Base-by-base conservation (phyloP, 53 echinoderm and acorn worm genomes). In the Paelopatides confundens region DNA sequence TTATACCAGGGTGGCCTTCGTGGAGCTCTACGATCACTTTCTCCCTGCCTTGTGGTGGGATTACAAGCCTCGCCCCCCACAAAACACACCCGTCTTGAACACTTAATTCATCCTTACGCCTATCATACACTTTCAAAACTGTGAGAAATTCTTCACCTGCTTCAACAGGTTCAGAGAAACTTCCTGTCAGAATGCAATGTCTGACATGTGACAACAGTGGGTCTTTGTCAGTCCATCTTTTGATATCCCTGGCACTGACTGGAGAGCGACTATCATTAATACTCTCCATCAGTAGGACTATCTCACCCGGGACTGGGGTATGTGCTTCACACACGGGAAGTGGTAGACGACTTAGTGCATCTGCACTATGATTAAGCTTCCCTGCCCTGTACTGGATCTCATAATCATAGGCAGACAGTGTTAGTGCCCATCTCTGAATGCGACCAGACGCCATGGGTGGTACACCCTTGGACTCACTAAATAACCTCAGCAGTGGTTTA, bases 341-440 rank as follows among this genome's bases (percentile, higher is more conserved):
- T 1, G 54, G n/a, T 36, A 92, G 79, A 17, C 86, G 66, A 40
- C 89, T 92, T 7, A 92, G 76, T 11, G 81, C 93, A 77, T 85
- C 86, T 4, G 89, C 93, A 28, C 84, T 77, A 28, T 21, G 71
- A 48, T 92, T 62, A 31, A 48, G 65, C 32, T 53, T 64, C 8
- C 76, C 47, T 17, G 43, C 31, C 46, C 86, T 86, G 47, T 64
- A 92, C 24, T 40, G 26, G 30, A 84, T 63, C 31, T 70, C 35
- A 14, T 88, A 92, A 35, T 79, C 53, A 66, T 92, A 92, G 2
- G 78, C 79, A 31, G 88, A 30, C 23, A 92, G 36, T 29, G 86
- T 93, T n/a, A 92, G 89, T 27, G 92, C 82, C 88, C 92, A 92
- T 3, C 88, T 62, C 43, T 92, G 92, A 52, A 88, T 85, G 7